These are phyloP conservation scores for Pseudobourletiella spinata DNA, from an alignment of 1,140 invertebrate species.

Conservation along the genomic window DNA sequence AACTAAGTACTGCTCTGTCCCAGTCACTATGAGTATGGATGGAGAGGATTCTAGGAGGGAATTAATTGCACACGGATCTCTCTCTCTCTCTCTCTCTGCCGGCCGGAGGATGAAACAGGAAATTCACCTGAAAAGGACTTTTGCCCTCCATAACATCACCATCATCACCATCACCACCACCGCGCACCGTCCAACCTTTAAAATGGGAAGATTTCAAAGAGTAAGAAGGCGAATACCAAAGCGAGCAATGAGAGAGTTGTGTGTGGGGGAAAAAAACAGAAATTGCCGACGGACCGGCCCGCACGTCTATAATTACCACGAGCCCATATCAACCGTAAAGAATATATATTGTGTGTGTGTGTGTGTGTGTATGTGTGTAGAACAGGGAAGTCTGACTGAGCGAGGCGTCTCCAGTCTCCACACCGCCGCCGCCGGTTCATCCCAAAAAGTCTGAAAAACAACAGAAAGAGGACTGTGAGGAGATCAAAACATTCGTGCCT, in stretches of 20 bases:
- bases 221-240: not conserved
- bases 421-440: not conserved
- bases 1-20: slow-evolving; percentile 5
- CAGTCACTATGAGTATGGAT: no score
- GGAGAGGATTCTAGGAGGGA: no score
- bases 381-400: no score
- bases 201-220: not conserved
- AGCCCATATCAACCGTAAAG: slow-evolving; percentile 10
- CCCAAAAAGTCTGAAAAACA: no score
- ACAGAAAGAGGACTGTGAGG: not conserved
- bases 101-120: not conserved
- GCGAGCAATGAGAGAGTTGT: no score
- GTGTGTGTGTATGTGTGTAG: no score
- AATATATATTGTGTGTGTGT: no score
- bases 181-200: slow-evolving; percentile 5
- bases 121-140: slow-evolving; percentile 7
- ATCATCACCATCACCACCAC: no score
- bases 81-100: no score
- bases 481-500: not conserved
- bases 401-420: not conserved
- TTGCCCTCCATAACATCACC: not conserved
- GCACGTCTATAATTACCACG: slow-evolving; percentile 3
- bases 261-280: not conserved
- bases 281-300: not conserved
- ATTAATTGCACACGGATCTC: slow-evolving; percentile 9